Evolutionary conservation across 2,888 invertebrate genomes (phyloP).

Genomic region (Fragum fragum): DNA sequence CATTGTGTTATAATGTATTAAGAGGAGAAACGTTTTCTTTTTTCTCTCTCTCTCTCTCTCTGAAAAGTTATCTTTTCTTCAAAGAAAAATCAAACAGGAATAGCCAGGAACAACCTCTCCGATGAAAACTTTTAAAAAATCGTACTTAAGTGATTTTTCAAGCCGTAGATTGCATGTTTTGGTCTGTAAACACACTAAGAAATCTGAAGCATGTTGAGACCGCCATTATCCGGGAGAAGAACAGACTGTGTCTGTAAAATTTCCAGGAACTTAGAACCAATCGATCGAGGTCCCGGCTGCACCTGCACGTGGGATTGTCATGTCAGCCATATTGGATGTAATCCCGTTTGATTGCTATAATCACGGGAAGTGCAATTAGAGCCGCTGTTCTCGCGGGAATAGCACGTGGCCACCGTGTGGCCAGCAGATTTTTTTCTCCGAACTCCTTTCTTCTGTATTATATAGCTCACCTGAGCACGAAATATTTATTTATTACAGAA

Average conservation of each 20-base stretch:
- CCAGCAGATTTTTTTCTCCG: slow-evolving; percentile 10
- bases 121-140: no score
- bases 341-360: slow-evolving; percentile 36
- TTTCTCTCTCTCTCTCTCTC: no score
- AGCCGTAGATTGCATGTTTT: no score
- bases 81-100: no score
- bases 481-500: background rate
- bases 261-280: slow-evolving; percentile 15
- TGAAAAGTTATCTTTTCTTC: no score
- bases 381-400: slow-evolving; percentile 14
- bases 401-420: slow-evolving; percentile 19
- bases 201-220: background rate
- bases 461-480: slow-evolving; percentile 6
- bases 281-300: slow-evolving; percentile 39
- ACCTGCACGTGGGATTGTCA: slow-evolving; percentile 57
- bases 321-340: slow-evolving; percentile 49
- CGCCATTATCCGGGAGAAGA: background rate
- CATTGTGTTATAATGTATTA: no score
- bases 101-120: no score
- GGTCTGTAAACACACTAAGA: no score
- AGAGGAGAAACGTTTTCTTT: no score
- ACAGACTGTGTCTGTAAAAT: slow-evolving; percentile 20
- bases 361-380: slow-evolving; percentile 26
- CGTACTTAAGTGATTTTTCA: no score
- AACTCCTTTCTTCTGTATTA: background rate